Evolutionary conservation across 2,888 invertebrate species (phyloP).

Genomic region (Graphium colonna): DNA sequence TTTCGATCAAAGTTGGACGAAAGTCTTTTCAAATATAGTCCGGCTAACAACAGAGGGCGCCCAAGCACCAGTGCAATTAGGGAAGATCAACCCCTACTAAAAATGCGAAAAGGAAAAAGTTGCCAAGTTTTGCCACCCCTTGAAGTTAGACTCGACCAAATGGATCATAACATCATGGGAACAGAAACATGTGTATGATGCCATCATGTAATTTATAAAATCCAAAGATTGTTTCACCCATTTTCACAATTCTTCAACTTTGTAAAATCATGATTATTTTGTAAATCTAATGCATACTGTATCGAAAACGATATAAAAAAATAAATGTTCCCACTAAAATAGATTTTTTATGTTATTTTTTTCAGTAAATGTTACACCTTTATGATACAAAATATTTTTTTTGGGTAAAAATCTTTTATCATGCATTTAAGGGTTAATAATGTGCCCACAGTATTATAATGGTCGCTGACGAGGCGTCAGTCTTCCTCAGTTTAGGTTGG

Average conservation of each 20-base stretch:
- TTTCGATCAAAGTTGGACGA: constrained; percentile 27
- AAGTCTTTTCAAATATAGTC: constrained; percentile 29
- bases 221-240: constrained; percentile 23
- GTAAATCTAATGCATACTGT: constrained; percentile 20
- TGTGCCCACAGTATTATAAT: too few relatives aligned
- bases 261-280: constrained; percentile 23
- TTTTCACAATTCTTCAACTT: constrained; percentile 24
- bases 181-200: constrained; percentile 30
- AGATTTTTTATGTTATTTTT: constrained; percentile 4
- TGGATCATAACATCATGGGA: constrained; percentile 29
- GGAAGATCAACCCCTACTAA: constrained; percentile 21
- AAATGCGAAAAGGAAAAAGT: constrained; percentile 31
- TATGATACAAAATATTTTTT: constrained; percentile 14
- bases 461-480: too few relatives aligned
- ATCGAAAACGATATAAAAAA: constrained; percentile 20
- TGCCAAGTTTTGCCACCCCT: constrained; percentile 24
- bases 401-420: constrained; percentile 10
- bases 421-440: constrained; percentile 20
- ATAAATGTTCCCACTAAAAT: constrained; percentile 14
- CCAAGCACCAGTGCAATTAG: constrained; percentile 30
- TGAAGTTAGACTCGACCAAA: constrained; percentile 31
- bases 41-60: constrained; percentile 29
- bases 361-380: constrained; percentile 4
- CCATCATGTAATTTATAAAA: constrained; percentile 20
- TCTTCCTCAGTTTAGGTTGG: too few relatives aligned